Evolutionary conservation across 2,113 vertebrate genomes (phyloP).

Genomic region (Muntiacus muntjak): DNA sequence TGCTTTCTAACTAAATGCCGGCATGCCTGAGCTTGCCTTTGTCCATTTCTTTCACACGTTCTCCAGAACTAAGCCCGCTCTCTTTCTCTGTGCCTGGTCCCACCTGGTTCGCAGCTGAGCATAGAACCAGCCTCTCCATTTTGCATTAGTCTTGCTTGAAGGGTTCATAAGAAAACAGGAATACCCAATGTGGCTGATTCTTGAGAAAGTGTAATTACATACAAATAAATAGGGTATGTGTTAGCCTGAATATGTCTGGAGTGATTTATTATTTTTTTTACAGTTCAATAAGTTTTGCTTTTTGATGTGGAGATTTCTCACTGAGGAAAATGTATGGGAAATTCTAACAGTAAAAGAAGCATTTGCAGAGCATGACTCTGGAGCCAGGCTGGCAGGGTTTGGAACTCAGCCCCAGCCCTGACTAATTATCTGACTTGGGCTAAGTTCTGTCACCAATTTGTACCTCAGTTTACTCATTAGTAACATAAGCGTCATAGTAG

Average conservation of each 20-base stretch:
- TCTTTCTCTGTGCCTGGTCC: background rate
- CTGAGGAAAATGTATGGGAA: background rate
- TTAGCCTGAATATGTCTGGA: conserved; percentile 63
- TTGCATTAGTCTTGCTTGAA: conserved; percentile 51
- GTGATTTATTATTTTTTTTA: conserved; percentile 60
- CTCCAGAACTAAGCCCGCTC: background rate
- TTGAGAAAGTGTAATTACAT: conserved; percentile 73
- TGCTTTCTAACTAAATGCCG: background rate
- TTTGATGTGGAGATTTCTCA: conserved; percentile 48
- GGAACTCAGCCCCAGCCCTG: background rate
- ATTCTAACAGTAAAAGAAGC: conserved; percentile 35
- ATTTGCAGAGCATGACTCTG: background rate
- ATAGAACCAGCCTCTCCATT: conserved; percentile 37
- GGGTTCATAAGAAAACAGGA: conserved; percentile 71
- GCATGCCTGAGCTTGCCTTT: background rate
- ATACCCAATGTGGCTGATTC: conserved; percentile 61
- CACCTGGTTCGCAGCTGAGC: conserved; percentile 42
- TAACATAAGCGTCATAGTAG: background rate
- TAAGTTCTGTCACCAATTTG: background rate
- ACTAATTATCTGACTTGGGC: background rate
- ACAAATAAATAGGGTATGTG: conserved; percentile 63
- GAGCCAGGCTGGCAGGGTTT: background rate
- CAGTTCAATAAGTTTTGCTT: conserved; percentile 13
- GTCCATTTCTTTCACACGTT: background rate
- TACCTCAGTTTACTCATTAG: background rate